Percentiles rank a stretch among this genome's conserved stretches.
Conservation (phyloP, 2,797 vertebrate genomes). For the Lepus oiostolus region DNA sequence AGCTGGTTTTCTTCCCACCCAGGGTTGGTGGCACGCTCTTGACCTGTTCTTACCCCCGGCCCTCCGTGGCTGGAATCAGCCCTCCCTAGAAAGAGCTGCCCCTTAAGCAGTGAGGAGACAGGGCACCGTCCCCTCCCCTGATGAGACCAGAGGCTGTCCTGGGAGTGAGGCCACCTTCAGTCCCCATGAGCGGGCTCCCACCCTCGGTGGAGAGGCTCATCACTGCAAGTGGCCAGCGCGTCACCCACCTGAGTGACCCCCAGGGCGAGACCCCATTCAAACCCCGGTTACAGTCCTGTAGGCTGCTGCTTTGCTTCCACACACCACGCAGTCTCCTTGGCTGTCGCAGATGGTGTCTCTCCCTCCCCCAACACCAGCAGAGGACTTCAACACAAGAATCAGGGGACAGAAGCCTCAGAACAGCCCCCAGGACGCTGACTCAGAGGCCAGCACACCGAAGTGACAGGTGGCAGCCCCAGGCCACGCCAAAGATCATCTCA, state of each 20-base stretch:
- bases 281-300: no score
- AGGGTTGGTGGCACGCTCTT: not conserved
- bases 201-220: not conserved
- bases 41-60: not conserved
- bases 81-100: not conserved
- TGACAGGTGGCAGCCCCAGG: not conserved
- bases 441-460: not conserved
- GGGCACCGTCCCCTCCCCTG: not conserved
- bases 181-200: accelerated
- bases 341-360: not conserved
- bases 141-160: not conserved
- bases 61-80: not conserved
- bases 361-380: not conserved
- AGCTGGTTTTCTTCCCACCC: not conserved
- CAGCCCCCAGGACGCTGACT: not conserved
- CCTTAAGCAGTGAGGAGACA: not conserved
- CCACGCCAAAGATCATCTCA: accelerated
- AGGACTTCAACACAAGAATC: not conserved
- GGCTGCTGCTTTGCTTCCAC: not conserved
- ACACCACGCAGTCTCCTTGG: not conserved
- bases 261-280: not conserved
- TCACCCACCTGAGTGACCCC: not conserved
- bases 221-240: not conserved
- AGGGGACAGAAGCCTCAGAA: not conserved
- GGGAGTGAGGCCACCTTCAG: not conserved